Evolutionary conservation across 1,140 invertebrate species (phyloP).

Genomic region (Cydia pomonella): DNA sequence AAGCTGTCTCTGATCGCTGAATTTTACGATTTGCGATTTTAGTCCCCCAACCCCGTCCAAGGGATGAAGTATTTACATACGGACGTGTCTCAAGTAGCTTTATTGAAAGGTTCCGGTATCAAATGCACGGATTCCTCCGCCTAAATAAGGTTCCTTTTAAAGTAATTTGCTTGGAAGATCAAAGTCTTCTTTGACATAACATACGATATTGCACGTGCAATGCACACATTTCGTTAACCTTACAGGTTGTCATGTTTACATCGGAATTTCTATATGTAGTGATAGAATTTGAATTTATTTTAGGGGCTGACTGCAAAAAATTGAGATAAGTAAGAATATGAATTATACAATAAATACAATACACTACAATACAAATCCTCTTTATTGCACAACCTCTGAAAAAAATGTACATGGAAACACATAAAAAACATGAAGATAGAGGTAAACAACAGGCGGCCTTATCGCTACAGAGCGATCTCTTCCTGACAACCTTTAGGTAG

Average conservation of each 20-base stretch:
- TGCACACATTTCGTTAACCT: background rate
- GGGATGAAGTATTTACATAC: constrained; percentile 28
- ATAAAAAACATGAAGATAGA: too few relatives aligned
- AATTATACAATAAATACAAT: too few relatives aligned
- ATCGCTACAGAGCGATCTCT: too few relatives aligned
- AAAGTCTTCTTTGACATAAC: constrained; percentile 13
- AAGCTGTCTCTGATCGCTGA: background rate
- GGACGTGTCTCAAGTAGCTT: constrained; percentile 15
- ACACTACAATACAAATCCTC: too few relatives aligned
- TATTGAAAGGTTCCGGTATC: constrained; percentile 20
- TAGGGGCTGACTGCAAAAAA: too few relatives aligned
- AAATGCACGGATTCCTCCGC: constrained; percentile 26
- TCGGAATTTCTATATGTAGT: too few relatives aligned
- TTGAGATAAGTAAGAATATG: too few relatives aligned
- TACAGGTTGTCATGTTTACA: background rate
- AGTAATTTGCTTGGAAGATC: constrained; percentile 24
- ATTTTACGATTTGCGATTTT: constrained; percentile 16
- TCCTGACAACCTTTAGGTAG: too few relatives aligned
- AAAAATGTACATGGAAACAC: too few relatives aligned
- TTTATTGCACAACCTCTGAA: too few relatives aligned
- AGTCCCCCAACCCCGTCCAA: background rate
- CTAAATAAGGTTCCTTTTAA: constrained; percentile 32
- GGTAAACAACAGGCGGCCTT: too few relatives aligned
- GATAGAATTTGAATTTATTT: too few relatives aligned
- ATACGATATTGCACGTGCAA: background rate